Evolutionary conservation across 2,113 vertebrate genomes (phyloP), one percentile per base, ranked within the genome.

Genomic region (Osmerus mordax): DNA sequence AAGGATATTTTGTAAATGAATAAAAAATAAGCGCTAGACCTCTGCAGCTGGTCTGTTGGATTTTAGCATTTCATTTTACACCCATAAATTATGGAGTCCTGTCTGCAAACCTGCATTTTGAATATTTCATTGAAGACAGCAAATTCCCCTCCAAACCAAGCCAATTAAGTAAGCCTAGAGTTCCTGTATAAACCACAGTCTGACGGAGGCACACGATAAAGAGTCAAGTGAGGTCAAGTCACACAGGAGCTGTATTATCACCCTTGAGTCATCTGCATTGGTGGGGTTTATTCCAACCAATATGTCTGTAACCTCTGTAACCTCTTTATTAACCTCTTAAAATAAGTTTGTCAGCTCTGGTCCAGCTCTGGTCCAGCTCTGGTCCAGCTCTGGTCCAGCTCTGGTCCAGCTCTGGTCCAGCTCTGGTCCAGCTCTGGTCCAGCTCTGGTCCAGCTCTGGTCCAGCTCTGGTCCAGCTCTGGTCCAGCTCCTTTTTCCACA

Each of bases 101-200:
- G 73, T 78, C 80, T 63, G 65, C 62, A 77, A 75, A 75, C 72
- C 70, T 72, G 65, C 69, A 70, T 69, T 62, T 72, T 78, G 29
- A 75, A 78, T 81, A 78, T 81, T 78, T 81, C 62, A 78, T 81
- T 69, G 21, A 69, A 68, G 67, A 36, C 41, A 53, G 51, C 74
- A 72, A 72, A 66, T 68, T 77, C 25, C 71, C n/a, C 47, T 62
- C 72, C 32, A 71, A 79, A 74, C 62, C 69, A 60, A 55, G 41
- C 29, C 78, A 80, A 74, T 79, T 82, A 82, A 69, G 54, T 55
- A 65, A 72, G 51, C 47, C 29, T 15, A 71, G 41, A 23, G 36
- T 64, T n/a, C 71, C 55, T 65, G 54, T 62, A 28, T 23, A 58
- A 54, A 29, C 58, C 69, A 69, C 16, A 58, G 55, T 23, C 47